A percentile compares a stretch with the other conserved stretches of the same genome.
Evolutionary conservation across 2,797 vertebrate species (phyloP).

Genomic region (Picus viridis): DNA sequence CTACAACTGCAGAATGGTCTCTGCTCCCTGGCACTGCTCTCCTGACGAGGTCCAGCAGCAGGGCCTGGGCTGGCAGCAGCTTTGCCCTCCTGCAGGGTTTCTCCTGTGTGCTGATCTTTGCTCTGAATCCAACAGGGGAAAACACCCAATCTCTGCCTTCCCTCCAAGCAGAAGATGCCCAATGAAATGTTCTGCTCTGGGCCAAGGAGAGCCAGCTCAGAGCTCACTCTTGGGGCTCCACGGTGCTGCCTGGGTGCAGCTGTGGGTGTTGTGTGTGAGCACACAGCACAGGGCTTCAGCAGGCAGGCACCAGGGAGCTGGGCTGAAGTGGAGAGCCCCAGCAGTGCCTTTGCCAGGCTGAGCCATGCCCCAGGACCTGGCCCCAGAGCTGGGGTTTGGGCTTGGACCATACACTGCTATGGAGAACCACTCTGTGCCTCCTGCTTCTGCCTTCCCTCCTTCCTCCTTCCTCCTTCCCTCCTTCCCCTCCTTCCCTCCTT

Average conservation of each 20-base stretch:
- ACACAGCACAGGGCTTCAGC: fast-evolving
- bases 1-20: neutral
- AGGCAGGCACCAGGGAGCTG: neutral
- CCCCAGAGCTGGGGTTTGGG: neutral
- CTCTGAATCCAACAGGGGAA: neutral
- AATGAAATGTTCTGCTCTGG: neutral
- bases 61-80: neutral
- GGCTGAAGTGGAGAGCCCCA: neutral
- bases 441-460: neutral
- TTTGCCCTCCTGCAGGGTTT: neutral
- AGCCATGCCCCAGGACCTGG: fast-evolving
- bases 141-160: fast-evolving
- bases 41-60: neutral
- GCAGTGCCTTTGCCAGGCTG: neutral
- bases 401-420: fast-evolving
- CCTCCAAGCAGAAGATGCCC: neutral
- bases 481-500: neutral
- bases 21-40: neutral
- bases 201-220: neutral
- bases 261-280: neutral
- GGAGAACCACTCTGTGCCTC: neutral
- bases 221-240: neutral
- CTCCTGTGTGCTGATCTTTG: fast-evolving
- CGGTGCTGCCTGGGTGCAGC: neutral
- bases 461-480: neutral